Conservation (phyloP, 2,888 invertebrate genomes). For the Nymphalis polychloros region DNA sequence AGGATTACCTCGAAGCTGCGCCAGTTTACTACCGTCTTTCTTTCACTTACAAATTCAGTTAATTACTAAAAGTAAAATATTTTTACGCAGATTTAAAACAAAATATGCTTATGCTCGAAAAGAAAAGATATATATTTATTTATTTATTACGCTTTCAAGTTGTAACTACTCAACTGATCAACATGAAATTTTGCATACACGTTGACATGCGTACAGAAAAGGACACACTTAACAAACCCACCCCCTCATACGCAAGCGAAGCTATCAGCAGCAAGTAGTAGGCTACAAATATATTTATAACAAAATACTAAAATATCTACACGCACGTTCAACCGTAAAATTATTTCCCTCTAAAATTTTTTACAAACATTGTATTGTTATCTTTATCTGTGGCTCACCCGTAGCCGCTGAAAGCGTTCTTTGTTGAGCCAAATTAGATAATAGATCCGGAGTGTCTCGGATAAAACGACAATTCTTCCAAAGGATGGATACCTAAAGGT, state of each 20-base stretch:
- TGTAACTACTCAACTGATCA: no score
- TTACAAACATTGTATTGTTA: conserved; percentile 1
- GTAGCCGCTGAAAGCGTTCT: conserved; percentile 7
- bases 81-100: background rate
- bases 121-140: no score
- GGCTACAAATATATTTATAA: no score
- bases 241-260: no score
- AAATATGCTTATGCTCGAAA: background rate
- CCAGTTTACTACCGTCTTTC: background rate
- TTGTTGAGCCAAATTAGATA: conserved; percentile 12
- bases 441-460: conserved; percentile 11
- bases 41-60: background rate
- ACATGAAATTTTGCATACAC: no score
- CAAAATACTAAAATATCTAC: no score
- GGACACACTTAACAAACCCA: no score
- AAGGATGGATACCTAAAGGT: conserved; percentile 11
- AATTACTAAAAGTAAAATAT: background rate
- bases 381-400: conserved; percentile 1
- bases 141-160: no score
- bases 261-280: no score
- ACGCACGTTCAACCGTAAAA: background rate
- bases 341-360: conserved; percentile 8
- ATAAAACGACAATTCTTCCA: conserved; percentile 5
- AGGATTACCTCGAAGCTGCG: background rate
- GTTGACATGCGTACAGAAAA: no score